Percentiles rank a stretch among this genome's conserved stretches.
phyloP scores from a whole-genome alignment of 2,113 vertebrate species.

The Otolemur garnettii region DNA sequence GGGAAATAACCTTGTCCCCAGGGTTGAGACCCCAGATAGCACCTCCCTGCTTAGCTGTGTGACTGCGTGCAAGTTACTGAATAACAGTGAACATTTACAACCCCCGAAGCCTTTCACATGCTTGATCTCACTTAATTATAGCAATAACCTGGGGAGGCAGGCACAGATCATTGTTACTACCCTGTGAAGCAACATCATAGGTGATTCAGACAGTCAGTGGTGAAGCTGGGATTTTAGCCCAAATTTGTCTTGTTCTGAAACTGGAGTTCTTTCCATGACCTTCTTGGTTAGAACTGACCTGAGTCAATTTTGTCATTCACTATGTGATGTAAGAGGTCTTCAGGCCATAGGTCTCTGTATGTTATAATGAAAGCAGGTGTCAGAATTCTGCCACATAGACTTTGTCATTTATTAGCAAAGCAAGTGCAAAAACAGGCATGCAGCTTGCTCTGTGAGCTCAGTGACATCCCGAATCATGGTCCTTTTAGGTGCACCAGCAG shows the following conservation, averaged over 20 bases:
- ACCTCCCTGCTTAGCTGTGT: background rate
- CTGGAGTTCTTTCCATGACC: conserved; percentile 65
- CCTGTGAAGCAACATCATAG: conserved; percentile 62
- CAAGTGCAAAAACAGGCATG: conserved; percentile 53
- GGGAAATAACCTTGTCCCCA: conserved; percentile 17
- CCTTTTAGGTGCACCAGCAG: conserved; percentile 41
- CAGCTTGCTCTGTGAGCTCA: conserved; percentile 48
- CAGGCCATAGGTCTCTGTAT: background rate
- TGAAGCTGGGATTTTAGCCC: conserved; percentile 59
- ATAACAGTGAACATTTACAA: background rate
- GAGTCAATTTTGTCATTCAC: conserved; percentile 71
- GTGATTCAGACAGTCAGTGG: conserved; percentile 29
- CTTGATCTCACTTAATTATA: conserved; percentile 72
- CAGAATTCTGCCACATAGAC: conserved; percentile 25
- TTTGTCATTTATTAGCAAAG: conserved; percentile 67
- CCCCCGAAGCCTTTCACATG: background rate
- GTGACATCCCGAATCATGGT: background rate
- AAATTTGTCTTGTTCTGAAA: conserved; percentile 66
- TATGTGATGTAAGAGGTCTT: background rate
- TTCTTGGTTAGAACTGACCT: conserved; percentile 72
- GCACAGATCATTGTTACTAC: background rate
- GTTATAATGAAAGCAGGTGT: conserved; percentile 62
- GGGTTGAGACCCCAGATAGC: conserved; percentile 37
- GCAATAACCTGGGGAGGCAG: conserved; percentile 34
- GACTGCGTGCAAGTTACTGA: background rate